phyloP scores from a whole-genome alignment of 2,888 invertebrate species.

The Agrochola macilenta region DNA sequence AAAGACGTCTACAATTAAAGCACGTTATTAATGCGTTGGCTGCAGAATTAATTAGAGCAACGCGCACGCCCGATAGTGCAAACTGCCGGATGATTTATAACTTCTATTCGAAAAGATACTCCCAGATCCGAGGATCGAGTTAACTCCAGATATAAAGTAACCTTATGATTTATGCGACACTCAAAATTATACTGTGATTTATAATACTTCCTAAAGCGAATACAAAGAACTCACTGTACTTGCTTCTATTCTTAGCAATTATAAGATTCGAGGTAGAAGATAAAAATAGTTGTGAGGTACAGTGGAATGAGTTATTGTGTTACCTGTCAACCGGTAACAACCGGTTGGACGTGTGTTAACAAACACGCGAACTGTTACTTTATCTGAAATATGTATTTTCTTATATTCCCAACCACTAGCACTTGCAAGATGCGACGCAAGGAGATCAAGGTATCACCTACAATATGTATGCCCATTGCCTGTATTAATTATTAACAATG shows the following conservation, averaged over 20 bases:
- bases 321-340: constrained; percentile 23
- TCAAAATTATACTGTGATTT: constrained; percentile 60
- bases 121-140: constrained; percentile 65
- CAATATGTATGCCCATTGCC: constrained; percentile 12
- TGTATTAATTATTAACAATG: constrained; percentile 28
- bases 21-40: constrained; percentile 77
- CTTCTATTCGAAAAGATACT: constrained; percentile 68
- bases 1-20: constrained; percentile 76
- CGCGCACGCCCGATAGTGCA: constrained; percentile 74
- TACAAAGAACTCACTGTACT: constrained; percentile 39
- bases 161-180: constrained; percentile 61
- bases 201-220: constrained; percentile 41
- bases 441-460: constrained; percentile 16
- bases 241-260: constrained; percentile 33
- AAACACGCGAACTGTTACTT: constrained; percentile 45
- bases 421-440: constrained; percentile 1
- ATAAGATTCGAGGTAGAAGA: constrained; percentile 13
- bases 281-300: constrained; percentile 22
- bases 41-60: constrained; percentile 78
- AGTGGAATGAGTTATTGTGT: constrained; percentile 36
- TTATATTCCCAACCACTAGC: neutral
- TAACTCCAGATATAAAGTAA: constrained; percentile 61
- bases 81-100: constrained; percentile 73
- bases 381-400: constrained; percentile 12
- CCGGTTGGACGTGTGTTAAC: constrained; percentile 15